phyloP scores from a whole-genome alignment of 2,888 invertebrate genomes.

The Troides aeacus region DNA sequence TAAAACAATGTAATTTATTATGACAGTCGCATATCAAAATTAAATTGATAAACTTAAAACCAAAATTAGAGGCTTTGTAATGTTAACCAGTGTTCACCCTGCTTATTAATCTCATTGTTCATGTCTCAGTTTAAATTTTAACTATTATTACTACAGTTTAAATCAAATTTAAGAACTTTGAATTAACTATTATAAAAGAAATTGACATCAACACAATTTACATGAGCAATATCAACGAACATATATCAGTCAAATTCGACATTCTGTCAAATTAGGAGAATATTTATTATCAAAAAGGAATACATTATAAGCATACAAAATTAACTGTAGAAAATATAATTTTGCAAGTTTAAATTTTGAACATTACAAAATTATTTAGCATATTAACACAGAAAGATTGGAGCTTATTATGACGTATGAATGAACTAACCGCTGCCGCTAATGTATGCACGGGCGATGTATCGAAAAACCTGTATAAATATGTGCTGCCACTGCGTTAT shows the following conservation, averaged over 20 bases:
- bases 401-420: constrained; percentile 44
- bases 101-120: too few relatives aligned
- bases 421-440: constrained; percentile 43
- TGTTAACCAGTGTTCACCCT: too few relatives aligned
- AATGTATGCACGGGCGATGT: constrained; percentile 53
- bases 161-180: neutral
- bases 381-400: constrained; percentile 38
- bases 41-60: too few relatives aligned
- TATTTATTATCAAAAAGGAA: neutral
- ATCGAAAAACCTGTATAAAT: constrained; percentile 71
- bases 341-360: neutral
- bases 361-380: neutral
- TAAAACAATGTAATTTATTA: too few relatives aligned
- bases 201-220: neutral
- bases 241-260: neutral
- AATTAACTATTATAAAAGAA: neutral
- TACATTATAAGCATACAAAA: neutral
- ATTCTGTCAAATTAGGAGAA: neutral
- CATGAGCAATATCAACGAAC: neutral
- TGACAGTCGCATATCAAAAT: too few relatives aligned
- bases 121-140: neutral
- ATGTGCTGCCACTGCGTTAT: constrained; percentile 58
- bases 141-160: neutral
- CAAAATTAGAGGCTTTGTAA: too few relatives aligned
- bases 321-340: neutral